Evolutionary conservation across 2,888 invertebrate species (phyloP), one percentile per base, ranked within the genome.

Genomic region (Oxystoma pomonae): DNA sequence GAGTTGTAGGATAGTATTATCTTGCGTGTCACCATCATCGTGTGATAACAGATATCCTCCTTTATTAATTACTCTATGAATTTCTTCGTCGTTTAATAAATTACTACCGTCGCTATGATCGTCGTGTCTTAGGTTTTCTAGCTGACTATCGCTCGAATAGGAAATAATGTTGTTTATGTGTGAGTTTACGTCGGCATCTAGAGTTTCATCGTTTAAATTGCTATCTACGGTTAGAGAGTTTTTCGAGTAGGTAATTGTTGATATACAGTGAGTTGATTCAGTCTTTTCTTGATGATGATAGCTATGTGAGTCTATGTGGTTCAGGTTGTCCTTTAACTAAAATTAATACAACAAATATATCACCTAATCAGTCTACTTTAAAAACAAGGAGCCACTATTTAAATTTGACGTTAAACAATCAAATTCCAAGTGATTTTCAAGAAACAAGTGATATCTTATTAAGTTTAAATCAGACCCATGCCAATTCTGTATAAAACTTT

Each of bases 141-240:
- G 55, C 51, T 63, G 65, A 50, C 63, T 65, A 51, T 65, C 65
- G 18, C 63, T 63, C 3, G 65, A 65, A 22, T 65, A 65, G 1
- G 64, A 59, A n/a, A 65, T 65, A 21, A 67, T 67, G 17, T 61
- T 52, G 51, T 65, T 59, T 52, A 67, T 60, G 20, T 67, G 62
- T 5, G 64, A 22, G 17, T 67, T 62, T 16, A 67, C 64, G 51
- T 65, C 65, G 35, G 62, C 62, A 51, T 64, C 62, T 60, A 67
- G 64, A 63, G 65, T 63, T 58, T 67, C 65, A 55, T 67, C 67
- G 63, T 61, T 64, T 35, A 62, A 62, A 60, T 62, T 62, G 50
- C 60, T 58, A 51, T 64, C 66, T 9, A 61, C 51, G 22, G 35
- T 55, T 55, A 65, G 59, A 12, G 3, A 7, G 7, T 53, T 58